These are phyloP conservation scores for Diaprepes abbreviatus DNA, from an alignment of 2,888 invertebrate genomes.

Conservation along the genomic window DNA sequence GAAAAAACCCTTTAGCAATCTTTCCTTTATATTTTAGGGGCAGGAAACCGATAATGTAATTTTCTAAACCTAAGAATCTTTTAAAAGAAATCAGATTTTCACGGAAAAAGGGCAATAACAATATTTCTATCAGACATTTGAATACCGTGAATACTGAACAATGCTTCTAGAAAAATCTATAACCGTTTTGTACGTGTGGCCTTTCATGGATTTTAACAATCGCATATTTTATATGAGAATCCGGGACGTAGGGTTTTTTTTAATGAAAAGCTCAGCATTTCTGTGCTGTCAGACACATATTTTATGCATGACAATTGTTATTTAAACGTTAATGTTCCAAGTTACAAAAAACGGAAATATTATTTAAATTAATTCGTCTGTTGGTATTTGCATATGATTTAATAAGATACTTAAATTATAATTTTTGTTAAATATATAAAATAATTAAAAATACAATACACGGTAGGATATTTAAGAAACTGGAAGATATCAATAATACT, in stretches of 20 bases:
- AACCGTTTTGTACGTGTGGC: constrained; percentile 18
- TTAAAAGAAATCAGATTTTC: constrained; percentile 36
- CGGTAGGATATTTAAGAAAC: no score
- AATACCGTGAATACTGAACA: constrained; percentile 36
- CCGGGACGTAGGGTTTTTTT: constrained; percentile 5
- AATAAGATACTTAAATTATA: no score
- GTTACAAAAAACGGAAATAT: no score
- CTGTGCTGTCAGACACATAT: neutral
- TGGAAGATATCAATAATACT: no score
- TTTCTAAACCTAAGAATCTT: constrained; percentile 23
- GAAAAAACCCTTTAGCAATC: constrained; percentile 8
- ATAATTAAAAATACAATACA: no score
- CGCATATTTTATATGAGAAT: constrained; percentile 22
- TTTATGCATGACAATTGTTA: no score
- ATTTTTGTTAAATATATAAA: no score
- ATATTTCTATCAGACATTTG: constrained; percentile 44
- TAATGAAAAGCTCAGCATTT: constrained; percentile 22
- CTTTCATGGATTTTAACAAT: constrained; percentile 32
- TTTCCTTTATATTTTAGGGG: constrained; percentile 6
- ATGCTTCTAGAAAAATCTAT: constrained; percentile 30
- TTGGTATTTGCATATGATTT: no score
- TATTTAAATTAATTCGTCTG: no score
- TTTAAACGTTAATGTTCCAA: no score
- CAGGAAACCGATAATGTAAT: constrained; percentile 27
- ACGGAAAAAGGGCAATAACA: constrained; percentile 42